phyloP scores from a whole-genome alignment of 2,888 invertebrate species.

The Drosophila kanekoi region DNA sequence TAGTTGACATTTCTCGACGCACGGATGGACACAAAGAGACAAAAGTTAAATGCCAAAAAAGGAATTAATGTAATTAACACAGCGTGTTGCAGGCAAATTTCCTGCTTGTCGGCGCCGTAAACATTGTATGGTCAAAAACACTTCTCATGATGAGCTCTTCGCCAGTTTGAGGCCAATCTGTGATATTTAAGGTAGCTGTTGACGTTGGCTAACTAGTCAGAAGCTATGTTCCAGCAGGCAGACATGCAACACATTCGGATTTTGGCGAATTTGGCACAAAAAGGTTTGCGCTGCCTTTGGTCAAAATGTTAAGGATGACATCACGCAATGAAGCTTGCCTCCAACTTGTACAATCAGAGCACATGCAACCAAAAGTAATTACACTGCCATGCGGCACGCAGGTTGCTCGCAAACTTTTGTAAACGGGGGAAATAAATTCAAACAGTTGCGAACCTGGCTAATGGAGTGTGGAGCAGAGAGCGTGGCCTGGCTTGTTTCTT shows the following conservation, averaged over 20 bases:
- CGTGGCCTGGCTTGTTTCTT: constrained; percentile 26
- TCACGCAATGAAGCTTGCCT: constrained; percentile 35
- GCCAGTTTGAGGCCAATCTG: constrained; percentile 9
- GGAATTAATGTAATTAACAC: constrained; percentile 59
- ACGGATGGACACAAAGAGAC: constrained; percentile 16
- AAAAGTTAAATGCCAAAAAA: constrained; percentile 27
- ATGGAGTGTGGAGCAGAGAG: constrained; percentile 29
- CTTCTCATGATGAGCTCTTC: constrained; percentile 20
- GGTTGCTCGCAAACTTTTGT: constrained; percentile 27
- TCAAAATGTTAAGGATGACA: constrained; percentile 13
- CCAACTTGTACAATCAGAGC: constrained; percentile 33
- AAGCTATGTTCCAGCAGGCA: constrained; percentile 2
- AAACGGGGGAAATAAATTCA: constrained; percentile 15
- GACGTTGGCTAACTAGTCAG: constrained; percentile 1
- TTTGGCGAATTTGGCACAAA: not conserved
- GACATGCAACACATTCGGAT: constrained; percentile 30
- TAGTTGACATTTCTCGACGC: constrained; percentile 12
- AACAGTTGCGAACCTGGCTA: constrained; percentile 37
- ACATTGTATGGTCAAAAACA: constrained; percentile 6
- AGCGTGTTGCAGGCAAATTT: constrained; percentile 31
- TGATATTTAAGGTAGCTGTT: constrained; percentile 20
- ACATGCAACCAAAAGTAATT: constrained; percentile 61
- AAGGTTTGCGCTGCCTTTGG: not conserved
- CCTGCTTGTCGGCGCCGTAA: constrained; percentile 11
- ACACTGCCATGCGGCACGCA: constrained; percentile 41